Conservation (phyloP, 2,797 vertebrate genomes). For the Gymnodraco acuticeps region DNA sequence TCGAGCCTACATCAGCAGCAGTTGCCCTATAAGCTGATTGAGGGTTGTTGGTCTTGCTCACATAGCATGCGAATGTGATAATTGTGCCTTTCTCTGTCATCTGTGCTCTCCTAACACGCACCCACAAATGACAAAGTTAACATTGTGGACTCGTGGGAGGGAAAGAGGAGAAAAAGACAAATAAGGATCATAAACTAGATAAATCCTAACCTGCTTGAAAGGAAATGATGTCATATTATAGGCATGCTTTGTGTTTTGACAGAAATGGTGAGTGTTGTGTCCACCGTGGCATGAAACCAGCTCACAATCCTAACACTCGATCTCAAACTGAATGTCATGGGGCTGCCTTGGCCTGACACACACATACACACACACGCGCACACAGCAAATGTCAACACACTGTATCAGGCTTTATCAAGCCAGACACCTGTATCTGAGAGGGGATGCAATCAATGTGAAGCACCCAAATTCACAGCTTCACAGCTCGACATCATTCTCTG, state of each 20-base stretch:
- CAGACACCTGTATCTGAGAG: slow-evolving; percentile 36
- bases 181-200: neutral
- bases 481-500: slow-evolving; percentile 44
- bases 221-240: neutral
- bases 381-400: slow-evolving; percentile 47
- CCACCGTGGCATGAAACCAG: neutral
- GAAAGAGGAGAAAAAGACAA: slow-evolving; percentile 3
- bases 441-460: slow-evolving; percentile 51
- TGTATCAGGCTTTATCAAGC: slow-evolving; percentile 32
- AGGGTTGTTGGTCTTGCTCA: slow-evolving; percentile 32
- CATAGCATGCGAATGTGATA: slow-evolving; percentile 28
- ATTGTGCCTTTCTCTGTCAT: slow-evolving; percentile 28
- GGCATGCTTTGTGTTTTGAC: slow-evolving; percentile 1
- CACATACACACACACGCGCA: neutral
- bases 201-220: neutral
- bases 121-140: slow-evolving; percentile 5
- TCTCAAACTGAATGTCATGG: slow-evolving; percentile 41
- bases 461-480: slow-evolving; percentile 47
- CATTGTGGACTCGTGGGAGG: slow-evolving; percentile 17
- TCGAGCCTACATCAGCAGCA: slow-evolving; percentile 59
- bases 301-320: slow-evolving; percentile 13
- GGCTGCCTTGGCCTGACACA: slow-evolving; percentile 17
- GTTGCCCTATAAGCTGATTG: slow-evolving; percentile 54
- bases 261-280: slow-evolving; percentile 10
- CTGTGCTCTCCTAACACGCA: slow-evolving; percentile 11